Evolutionary conservation across 2,113 vertebrate genomes (phyloP), one percentile per base, ranked within the genome.

Genomic region (Rhinogobius similis): DNA sequence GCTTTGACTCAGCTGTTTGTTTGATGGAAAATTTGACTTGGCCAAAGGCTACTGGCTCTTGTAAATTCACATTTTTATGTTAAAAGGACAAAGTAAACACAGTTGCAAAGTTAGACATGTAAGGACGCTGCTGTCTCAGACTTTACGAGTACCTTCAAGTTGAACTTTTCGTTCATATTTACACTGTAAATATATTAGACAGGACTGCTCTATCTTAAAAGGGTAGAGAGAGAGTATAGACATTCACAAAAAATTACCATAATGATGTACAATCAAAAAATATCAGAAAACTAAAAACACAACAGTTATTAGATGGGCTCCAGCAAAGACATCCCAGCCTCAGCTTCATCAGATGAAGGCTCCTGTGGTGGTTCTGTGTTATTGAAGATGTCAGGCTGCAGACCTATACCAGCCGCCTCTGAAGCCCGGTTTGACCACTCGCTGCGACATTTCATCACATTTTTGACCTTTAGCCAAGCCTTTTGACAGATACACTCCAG

Each of bases 401-500:
- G 23, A 12, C 38, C 48, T 52, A 10, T 38, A 70, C 23, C 50
- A 64, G 64, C 3, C 20, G 66, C 24, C 64, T 69, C 29, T 46
- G 41, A 5, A 55, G 43, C 59, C 48, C 72, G 63, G 44, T 70
- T 12, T 53, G 68, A 52, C 55, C 70, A 20, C 77, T 77, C 1
- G 44, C 79, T 73, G 74, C 73, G 70, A 14, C 41, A n/a, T 82
- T 80, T 87, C 71, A 83, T 81, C 73, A 71, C 62, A 44, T 27
- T 67, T 67, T n/a, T 76, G 70, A 27, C 67, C 70, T 75, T 69
- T 62, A 73, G 29, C 67, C 65, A 29, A 70, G 32, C 36, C 62
- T 59, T 79, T 32, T 83, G 74, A 77, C 81, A 62, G 64, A 66
- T 44, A 64, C 21, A 9, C 61, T 68, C 11, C 53, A 32, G 62